These are phyloP conservation scores for Acromyrmex echinatior DNA, from an alignment of 1,140 invertebrate genomes.

Conservation along the genomic window DNA sequence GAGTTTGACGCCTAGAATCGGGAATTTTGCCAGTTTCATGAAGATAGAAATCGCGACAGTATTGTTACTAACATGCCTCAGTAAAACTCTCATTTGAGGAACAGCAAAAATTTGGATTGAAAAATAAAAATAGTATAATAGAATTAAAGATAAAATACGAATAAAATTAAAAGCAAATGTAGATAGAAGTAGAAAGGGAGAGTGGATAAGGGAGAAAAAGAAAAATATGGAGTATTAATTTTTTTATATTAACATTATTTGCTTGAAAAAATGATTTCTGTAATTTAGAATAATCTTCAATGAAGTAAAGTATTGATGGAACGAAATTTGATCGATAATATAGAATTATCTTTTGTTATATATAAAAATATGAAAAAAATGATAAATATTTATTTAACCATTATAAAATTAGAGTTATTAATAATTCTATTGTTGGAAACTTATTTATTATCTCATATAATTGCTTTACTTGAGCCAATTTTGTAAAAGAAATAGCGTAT, in stretches of 20 bases:
- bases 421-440: background rate
- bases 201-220: constrained; percentile 11
- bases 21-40: background rate
- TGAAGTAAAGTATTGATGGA: constrained; percentile 14
- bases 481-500: constrained; percentile 12
- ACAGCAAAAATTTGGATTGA: background rate
- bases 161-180: constrained; percentile 2
- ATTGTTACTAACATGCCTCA: background rate
- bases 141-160: background rate
- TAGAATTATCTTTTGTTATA: background rate
- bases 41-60: background rate
- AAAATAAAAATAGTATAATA: constrained; percentile 19
- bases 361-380: background rate
- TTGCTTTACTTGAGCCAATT: background rate
- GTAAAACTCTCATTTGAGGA: constrained; percentile 44
- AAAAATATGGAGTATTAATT: background rate
- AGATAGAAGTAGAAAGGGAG: constrained; percentile 21
- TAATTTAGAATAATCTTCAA: constrained; percentile 19
- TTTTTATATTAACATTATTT: constrained; percentile 15
- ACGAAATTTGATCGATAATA: constrained; percentile 10
- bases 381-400: background rate
- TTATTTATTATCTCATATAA: constrained; percentile 17
- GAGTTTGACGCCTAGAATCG: background rate
- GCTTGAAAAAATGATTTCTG: background rate
- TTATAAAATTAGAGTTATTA: constrained; percentile 17